Evolutionary conservation across 2,113 vertebrate species (phyloP), one percentile per base, ranked within the genome.

Genomic region (Trogon surrucura): DNA sequence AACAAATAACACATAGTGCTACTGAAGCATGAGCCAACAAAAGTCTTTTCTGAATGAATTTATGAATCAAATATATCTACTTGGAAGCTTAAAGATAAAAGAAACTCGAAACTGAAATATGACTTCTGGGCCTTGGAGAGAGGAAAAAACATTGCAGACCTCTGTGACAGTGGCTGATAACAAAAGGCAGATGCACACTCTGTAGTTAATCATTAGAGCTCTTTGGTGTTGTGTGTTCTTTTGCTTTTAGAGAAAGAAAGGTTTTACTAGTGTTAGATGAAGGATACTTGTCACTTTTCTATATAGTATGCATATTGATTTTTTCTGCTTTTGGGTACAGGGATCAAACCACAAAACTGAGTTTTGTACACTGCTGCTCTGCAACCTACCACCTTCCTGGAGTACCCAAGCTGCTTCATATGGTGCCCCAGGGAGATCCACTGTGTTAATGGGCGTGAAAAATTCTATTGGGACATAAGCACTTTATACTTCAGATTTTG

Each of bases 21-120:
- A 14, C 66, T 93, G 89, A 93, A 97, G 80, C 67, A 44, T 53
- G 50, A 92, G 53, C 81, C 66, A 90, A 70, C 45, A 88, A 64
- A 94, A 96, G 62, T 60, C 5, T 90, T 93, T 91, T 89, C 87
- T 80, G 91, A 95, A 96, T 89, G 91, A 94, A 96, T 96, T 96
- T 96, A 79, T 92, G 85, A 96, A 96, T 92, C 95, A 93, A 85
- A 94, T 90, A 61, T 75, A 95, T 94, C 93, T 96, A 65, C 82
- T 87, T 87, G 81, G 91, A 90, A 94, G 70, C 77, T 90, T 93
- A 87, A 93, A 93, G 93, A 96, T 90, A 95, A 95, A 95, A 94
- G 81, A 85, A 96, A 81, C n/a, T 90, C 16, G 2, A 65, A 85
- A 60, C 58, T 93, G 75, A 97, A 97, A 89, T 96, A 93, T 91